A percentile compares a stretch with the other conserved stretches of the same genome.
phyloP scores from a whole-genome alignment of 2,888 invertebrate species.

The Tethea ocularis region DNA sequence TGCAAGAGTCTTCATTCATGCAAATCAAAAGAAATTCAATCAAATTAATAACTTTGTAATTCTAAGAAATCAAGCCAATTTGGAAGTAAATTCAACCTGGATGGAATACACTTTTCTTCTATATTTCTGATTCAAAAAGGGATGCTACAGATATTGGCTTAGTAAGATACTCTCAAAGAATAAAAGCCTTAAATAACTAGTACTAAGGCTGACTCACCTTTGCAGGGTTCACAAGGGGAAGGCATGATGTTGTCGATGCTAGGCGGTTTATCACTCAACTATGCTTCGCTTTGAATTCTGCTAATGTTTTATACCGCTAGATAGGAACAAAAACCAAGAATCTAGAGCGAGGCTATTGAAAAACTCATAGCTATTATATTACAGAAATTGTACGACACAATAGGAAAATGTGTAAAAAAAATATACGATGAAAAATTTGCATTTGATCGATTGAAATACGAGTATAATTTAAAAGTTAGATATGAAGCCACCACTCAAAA shows the following conservation, averaged over 20 bases:
- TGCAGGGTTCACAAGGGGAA: slow-evolving; percentile 84
- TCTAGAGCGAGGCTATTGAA: slow-evolving; percentile 66
- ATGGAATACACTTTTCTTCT: neutral
- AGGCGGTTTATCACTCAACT: slow-evolving; percentile 42
- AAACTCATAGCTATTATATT: slow-evolving; percentile 44
- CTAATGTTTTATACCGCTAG: slow-evolving; percentile 58
- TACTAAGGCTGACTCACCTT: slow-evolving; percentile 67
- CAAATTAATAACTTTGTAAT: too few relatives aligned
- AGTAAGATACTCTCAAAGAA: neutral
- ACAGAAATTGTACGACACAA: slow-evolving; percentile 25
- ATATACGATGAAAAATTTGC: slow-evolving; percentile 10
- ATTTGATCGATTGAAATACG: neutral
- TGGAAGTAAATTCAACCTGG: neutral
- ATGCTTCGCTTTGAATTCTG: slow-evolving; percentile 25
- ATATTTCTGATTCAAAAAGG: neutral
- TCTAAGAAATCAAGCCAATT: neutral
- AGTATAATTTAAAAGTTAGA: too few relatives aligned
- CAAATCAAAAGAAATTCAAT: slow-evolving; percentile 13
- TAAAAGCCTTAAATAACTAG: neutral
- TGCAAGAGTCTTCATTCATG: slow-evolving; percentile 62
- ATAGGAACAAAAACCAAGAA: slow-evolving; percentile 55
- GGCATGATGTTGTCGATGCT: slow-evolving; percentile 69
- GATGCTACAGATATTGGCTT: neutral
- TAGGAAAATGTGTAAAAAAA: slow-evolving; percentile 17
- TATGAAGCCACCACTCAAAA: too few relatives aligned